These are phyloP conservation scores for Trissolcus japonicus DNA, from an alignment of 2,888 invertebrate species.

Conservation along the genomic window DNA sequence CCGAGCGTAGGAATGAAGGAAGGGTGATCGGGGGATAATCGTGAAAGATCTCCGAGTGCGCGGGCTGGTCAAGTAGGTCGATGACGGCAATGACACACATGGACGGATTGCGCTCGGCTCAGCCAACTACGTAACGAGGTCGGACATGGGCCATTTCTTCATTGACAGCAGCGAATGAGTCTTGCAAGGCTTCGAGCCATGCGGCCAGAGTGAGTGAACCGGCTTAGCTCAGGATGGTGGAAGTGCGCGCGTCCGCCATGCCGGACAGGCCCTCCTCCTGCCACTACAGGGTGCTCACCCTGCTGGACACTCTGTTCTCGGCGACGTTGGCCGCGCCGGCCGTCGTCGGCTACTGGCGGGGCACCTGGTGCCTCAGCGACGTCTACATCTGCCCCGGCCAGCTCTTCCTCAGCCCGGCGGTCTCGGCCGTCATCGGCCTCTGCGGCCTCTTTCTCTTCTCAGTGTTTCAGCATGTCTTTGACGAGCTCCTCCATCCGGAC, in stretches of 20 bases:
- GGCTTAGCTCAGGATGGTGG: conserved; percentile 70
- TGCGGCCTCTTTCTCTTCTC: conserved; percentile 84
- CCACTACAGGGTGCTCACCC: conserved; percentile 80
- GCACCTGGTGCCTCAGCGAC: conserved; percentile 89
- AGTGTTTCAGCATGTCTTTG: conserved; percentile 79
- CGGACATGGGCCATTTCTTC: conserved; percentile 54
- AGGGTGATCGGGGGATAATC: conserved; percentile 11
- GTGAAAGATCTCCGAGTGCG: no score
- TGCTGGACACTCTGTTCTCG: conserved; percentile 85
- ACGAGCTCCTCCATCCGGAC: conserved; percentile 83
- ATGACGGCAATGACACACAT: conserved; percentile 49
- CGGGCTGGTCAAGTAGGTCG: conserved; percentile 40
- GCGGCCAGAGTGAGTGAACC: conserved; percentile 63
- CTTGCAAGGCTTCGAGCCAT: conserved; percentile 38
- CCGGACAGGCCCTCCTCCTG: conserved; percentile 77
- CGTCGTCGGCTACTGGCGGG: conserved; percentile 91
- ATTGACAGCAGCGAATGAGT: conserved; percentile 32
- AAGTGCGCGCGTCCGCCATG: conserved; percentile 82
- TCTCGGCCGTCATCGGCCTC: conserved; percentile 84
- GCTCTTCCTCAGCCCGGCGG: conserved; percentile 80
- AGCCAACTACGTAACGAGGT: conserved; percentile 37
- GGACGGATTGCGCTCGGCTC: conserved; percentile 23
- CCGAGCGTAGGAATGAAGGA: background rate
- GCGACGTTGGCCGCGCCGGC: conserved; percentile 86
- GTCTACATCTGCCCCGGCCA: conserved; percentile 82